Conservation (phyloP, 2,888 invertebrate species). For the Cheilosia grossa region DNA sequence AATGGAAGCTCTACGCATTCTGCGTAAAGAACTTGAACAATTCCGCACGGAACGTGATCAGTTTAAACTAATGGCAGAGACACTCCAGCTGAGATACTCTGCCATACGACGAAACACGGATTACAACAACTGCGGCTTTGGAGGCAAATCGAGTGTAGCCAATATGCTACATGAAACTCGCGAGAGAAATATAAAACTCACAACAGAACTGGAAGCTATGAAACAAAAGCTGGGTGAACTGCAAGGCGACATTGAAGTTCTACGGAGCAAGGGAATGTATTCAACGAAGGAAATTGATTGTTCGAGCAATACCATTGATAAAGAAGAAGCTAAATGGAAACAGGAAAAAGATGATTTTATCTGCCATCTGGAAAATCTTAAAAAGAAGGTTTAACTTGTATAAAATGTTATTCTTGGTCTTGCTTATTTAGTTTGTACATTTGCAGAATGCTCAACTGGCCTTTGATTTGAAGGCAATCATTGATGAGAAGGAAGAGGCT, state of each 20-base stretch:
- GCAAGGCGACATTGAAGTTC: slow-evolving; percentile 87
- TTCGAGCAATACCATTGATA: slow-evolving; percentile 39
- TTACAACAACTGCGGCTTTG: slow-evolving; percentile 79
- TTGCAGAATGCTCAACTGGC: slow-evolving; percentile 89
- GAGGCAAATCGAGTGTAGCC: slow-evolving; percentile 84
- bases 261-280: slow-evolving; percentile 83
- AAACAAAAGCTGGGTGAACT: slow-evolving; percentile 89
- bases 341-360: slow-evolving; percentile 81
- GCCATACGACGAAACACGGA: slow-evolving; percentile 83
- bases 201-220: slow-evolving; percentile 86
- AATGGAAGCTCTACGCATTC: slow-evolving; percentile 90
- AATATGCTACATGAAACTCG: slow-evolving; percentile 85
- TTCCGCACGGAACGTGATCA: slow-evolving; percentile 91
- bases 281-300: slow-evolving; percentile 59
- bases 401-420: neutral
- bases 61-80: slow-evolving; percentile 91
- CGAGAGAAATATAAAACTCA: slow-evolving; percentile 86
- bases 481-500: slow-evolving; percentile 94
- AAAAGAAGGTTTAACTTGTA: slow-evolving; percentile 78
- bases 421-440: neutral
- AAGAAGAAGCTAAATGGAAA: slow-evolving; percentile 81
- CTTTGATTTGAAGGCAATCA: slow-evolving; percentile 89
- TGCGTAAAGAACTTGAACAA: slow-evolving; percentile 90
- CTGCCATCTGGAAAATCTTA: slow-evolving; percentile 81
- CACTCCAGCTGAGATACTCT: slow-evolving; percentile 86